Conservation (phyloP, 2,113 vertebrate genomes). For the Erythrolamprus reginae region DNA sequence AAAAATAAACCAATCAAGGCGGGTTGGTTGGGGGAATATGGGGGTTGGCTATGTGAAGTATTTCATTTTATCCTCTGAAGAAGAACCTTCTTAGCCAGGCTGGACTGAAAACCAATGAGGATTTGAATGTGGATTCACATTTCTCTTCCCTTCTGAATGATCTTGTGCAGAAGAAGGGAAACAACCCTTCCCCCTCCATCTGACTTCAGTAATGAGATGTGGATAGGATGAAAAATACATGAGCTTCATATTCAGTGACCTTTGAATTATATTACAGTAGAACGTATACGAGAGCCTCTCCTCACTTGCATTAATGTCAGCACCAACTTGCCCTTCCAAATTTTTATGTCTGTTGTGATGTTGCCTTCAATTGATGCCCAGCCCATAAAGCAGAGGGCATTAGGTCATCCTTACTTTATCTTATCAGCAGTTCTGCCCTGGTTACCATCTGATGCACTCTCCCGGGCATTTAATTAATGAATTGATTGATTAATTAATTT, state of each 20-base stretch:
- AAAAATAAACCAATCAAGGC: too few relatives aligned
- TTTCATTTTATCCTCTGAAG: neutral
- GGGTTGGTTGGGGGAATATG: too few relatives aligned
- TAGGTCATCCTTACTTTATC: neutral
- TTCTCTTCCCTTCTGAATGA: too few relatives aligned
- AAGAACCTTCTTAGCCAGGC: neutral
- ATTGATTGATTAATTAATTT: too few relatives aligned
- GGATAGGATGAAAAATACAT: neutral
- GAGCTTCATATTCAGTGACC: neutral
- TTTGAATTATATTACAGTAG: neutral
- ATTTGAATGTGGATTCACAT: neutral
- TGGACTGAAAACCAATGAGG: neutral
- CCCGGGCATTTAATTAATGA: too few relatives aligned
- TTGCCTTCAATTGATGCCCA: neutral
- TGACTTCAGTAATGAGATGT: neutral
- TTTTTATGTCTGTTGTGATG: neutral
- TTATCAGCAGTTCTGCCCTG: neutral
- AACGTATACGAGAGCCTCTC: neutral
- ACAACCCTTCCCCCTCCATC: neutral
- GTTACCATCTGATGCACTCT: neutral
- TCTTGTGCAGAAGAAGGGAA: neutral
- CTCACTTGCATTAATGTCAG: neutral
- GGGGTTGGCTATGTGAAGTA: too few relatives aligned
- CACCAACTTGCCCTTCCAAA: neutral
- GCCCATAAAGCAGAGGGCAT: neutral